Percentiles rank a stretch among this genome's conserved stretches.
These are phyloP conservation scores for Octopus bimaculoides DNA, from an alignment of 1,140 invertebrate species.

Conservation along the genomic window DNA sequence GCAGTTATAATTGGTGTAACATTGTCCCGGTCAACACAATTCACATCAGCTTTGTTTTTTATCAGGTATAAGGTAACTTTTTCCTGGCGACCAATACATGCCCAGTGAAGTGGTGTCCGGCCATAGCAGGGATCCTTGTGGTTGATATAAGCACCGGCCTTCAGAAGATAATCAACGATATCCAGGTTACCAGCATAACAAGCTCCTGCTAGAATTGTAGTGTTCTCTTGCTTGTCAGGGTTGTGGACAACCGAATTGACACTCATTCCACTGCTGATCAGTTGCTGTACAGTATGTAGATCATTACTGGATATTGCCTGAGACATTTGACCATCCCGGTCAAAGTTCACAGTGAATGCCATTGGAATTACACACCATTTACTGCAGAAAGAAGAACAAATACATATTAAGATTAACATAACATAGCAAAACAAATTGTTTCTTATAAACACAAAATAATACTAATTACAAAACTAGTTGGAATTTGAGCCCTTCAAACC, in stretches of 20 bases:
- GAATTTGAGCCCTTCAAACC: no score
- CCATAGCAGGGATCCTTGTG: conserved; percentile 30
- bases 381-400: no score
- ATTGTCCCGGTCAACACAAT: conserved; percentile 39
- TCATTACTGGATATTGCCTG: conserved; percentile 36
- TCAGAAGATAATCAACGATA: conserved; percentile 34
- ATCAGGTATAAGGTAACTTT: conserved; percentile 28
- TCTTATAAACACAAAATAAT: no score
- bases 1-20: conserved; percentile 41
- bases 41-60: conserved; percentile 30
- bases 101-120: conserved; percentile 42
- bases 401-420: no score
- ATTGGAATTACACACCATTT: background rate
- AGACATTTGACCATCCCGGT: conserved; percentile 29
- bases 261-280: conserved; percentile 34
- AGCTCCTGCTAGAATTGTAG: conserved; percentile 34
- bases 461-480: no score
- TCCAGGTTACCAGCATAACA: conserved; percentile 35
- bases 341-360: conserved; percentile 8
- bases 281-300: conserved; percentile 29
- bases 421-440: no score
- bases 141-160: conserved; percentile 32
- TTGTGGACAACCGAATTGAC: conserved; percentile 35
- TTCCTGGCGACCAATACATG: conserved; percentile 30
- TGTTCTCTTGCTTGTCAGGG: conserved; percentile 31